phyloP scores from a whole-genome alignment of 2,113 vertebrate species.

The Zosterops lateralis region DNA sequence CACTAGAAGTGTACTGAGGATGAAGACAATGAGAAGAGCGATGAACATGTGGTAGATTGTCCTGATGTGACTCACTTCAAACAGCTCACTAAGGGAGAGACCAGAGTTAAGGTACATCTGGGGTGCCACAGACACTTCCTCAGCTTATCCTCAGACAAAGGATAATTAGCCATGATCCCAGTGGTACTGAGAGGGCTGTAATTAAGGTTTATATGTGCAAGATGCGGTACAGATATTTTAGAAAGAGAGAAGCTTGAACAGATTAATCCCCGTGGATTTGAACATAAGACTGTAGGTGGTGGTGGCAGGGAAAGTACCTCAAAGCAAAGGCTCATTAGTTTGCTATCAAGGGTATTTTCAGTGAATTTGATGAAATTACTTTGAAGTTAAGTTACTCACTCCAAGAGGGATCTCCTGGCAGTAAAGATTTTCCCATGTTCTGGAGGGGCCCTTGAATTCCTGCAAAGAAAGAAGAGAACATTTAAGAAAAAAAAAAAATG shows the following conservation, averaged over 20 bases:
- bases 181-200: not conserved
- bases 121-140: not conserved
- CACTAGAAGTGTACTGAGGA: constrained; percentile 91
- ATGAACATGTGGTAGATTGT: constrained; percentile 99
- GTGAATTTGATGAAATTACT: not conserved
- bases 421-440: constrained; percentile 89
- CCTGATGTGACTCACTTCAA: constrained; percentile 96
- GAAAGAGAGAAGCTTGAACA: not conserved
- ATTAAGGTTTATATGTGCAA: not conserved
- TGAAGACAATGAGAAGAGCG: constrained; percentile 92
- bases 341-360: not conserved
- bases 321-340: not conserved
- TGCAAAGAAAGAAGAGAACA: constrained; percentile 51
- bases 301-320: not conserved
- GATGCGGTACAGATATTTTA: not conserved
- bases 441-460: constrained; percentile 78
- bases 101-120: not conserved
- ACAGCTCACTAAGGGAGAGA: constrained; percentile 83
- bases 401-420: constrained; percentile 86
- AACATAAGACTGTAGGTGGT: accelerated
- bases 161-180: not conserved
- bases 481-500: not conserved
- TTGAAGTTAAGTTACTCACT: constrained; percentile 80
- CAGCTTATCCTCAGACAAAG: not conserved
- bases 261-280: not conserved